phyloP scores from a whole-genome alignment of 2,888 invertebrate genomes.

The Lasioglossum calceatum region DNA sequence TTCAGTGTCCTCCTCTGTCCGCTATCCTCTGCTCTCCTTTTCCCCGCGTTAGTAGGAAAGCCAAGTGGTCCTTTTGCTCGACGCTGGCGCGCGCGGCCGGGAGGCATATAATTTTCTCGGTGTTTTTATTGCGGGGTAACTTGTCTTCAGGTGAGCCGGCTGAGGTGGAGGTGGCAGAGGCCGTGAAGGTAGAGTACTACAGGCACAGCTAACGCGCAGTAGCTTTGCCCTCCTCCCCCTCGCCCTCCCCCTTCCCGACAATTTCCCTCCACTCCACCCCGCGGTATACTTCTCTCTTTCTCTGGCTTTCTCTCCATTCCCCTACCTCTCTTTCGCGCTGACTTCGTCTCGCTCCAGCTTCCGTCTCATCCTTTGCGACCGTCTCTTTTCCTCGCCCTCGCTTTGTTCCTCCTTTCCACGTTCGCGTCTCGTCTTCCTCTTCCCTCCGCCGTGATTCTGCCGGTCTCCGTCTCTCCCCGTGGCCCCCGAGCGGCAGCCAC shows the following conservation, averaged over 20 bases:
- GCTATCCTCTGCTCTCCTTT: slow-evolving; percentile 72
- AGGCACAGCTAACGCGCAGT: slow-evolving; percentile 83
- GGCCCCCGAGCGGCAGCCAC: slow-evolving; percentile 55
- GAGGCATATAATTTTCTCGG: slow-evolving; percentile 84
- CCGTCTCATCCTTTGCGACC: slow-evolving; percentile 26
- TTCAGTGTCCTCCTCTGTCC: slow-evolving; percentile 25
- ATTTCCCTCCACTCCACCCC: slow-evolving; percentile 29
- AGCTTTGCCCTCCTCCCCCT: slow-evolving; percentile 74
- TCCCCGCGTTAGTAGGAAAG: slow-evolving; percentile 78
- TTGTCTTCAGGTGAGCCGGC: slow-evolving; percentile 84
- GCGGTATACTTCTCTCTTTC: slow-evolving; percentile 40
- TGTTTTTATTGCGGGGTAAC: slow-evolving; percentile 84
- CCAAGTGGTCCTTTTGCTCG: slow-evolving; percentile 79
- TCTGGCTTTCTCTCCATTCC: slow-evolving; percentile 42
- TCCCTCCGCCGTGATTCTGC: slow-evolving; percentile 43
- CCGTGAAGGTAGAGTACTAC: slow-evolving; percentile 80
- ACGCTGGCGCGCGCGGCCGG: slow-evolving; percentile 77
- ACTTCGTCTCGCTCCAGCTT: not conserved
- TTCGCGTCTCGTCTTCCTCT: slow-evolving; percentile 55
- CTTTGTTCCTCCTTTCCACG: slow-evolving; percentile 59
- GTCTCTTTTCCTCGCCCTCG: slow-evolving; percentile 56
- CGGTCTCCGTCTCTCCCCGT: slow-evolving; percentile 17
- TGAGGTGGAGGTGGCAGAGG: slow-evolving; percentile 80
- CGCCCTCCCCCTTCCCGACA: slow-evolving; percentile 30
- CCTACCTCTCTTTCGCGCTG: slow-evolving; percentile 17